phyloP scores from a whole-genome alignment of 2,113 vertebrate species.

The Lasiurus cinereus region DNA sequence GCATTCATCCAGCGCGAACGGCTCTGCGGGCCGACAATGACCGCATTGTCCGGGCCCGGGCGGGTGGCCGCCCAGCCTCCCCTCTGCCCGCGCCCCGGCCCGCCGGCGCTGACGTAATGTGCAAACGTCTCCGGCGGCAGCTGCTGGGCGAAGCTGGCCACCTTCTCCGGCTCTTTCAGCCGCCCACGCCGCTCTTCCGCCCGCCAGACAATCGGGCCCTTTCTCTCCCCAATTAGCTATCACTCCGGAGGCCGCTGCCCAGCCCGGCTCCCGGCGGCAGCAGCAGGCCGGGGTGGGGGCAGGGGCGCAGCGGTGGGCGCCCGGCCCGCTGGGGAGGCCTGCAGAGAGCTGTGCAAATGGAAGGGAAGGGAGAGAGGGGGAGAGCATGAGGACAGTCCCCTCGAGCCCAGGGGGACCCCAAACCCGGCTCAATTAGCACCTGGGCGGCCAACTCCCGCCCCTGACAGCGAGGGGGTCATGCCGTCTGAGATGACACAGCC shows the following conservation, averaged over 20 bases:
- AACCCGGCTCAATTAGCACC: background rate
- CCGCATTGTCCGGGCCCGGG: constrained; percentile 91
- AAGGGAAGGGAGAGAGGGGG: constrained; percentile 61
- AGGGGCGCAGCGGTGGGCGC: background rate
- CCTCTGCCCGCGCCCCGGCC: constrained; percentile 81
- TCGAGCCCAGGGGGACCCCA: background rate
- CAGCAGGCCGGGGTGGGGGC: constrained; percentile 75
- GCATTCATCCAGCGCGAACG: constrained; percentile 89
- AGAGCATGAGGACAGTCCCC: background rate
- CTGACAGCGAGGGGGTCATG: too few relatives aligned
- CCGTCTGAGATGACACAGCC: accelerated
- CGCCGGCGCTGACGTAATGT: constrained; percentile 94
- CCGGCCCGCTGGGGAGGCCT: background rate
- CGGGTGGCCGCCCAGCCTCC: constrained; percentile 81
- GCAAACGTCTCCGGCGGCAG: constrained; percentile 94
- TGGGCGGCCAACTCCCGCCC: background rate
- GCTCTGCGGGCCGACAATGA: constrained; percentile 92
- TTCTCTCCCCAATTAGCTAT: constrained; percentile 95
- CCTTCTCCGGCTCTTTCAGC: constrained; percentile 88
- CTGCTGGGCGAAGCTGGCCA: constrained; percentile 93
- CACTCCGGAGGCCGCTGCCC: constrained; percentile 93
- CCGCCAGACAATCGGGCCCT: constrained; percentile 92
- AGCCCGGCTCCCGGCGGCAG: constrained; percentile 79
- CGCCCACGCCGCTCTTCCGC: constrained; percentile 89
- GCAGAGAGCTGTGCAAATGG: constrained; percentile 72